Conservation (phyloP, 2,888 invertebrate species). For the Aphrophora alni region DNA sequence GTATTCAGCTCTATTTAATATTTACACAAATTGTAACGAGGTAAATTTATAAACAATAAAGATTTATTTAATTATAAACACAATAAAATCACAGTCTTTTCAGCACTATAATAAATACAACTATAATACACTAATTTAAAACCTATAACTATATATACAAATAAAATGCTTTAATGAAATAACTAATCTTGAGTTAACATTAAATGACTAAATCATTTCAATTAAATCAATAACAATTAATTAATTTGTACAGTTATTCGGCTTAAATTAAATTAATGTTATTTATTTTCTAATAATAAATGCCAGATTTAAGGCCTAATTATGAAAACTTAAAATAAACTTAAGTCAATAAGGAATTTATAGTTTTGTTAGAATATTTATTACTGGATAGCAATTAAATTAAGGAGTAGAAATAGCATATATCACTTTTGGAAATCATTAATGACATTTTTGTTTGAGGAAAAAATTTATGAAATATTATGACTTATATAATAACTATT, state of each 20-base stretch:
- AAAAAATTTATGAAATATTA: no score
- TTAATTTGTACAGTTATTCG: not conserved
- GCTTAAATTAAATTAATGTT: not conserved
- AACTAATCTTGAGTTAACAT: not conserved
- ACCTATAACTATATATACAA: not conserved
- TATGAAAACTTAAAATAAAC: no score
- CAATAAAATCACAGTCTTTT: constrained; percentile 7
- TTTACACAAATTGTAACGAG: not conserved
- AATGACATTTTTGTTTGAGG: no score
- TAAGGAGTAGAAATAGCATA: no score
- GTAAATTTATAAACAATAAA: not conserved
- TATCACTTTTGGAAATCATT: no score
- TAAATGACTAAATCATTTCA: not conserved
- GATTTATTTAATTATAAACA: no score
- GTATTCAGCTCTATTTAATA: not conserved
- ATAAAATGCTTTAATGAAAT: not conserved
- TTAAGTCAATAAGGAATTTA: no score
- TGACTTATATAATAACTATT: no score
- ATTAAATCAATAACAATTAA: not conserved
- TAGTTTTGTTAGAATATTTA: no score
- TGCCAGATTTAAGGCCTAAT: no score
- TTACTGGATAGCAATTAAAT: no score
- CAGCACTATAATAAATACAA: not conserved
- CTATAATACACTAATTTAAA: not conserved
- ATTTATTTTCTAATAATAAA: no score